Conservation (phyloP, 2,888 invertebrate genomes). For the Rotaria sp. region DNA sequence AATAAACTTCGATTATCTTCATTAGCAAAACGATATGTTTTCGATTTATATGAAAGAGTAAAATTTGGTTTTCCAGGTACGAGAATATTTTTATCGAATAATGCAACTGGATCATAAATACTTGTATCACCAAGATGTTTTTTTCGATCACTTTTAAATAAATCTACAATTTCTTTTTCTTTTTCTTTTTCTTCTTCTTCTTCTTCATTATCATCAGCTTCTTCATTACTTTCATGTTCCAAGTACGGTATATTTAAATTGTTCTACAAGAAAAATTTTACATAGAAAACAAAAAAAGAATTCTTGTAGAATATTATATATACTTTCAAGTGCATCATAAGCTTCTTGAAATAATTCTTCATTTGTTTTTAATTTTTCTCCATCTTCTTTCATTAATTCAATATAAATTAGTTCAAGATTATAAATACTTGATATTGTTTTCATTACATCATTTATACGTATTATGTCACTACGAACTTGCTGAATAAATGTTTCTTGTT, state of each 20-base stretch:
- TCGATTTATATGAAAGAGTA: conserved; percentile 51
- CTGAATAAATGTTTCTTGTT: neutral
- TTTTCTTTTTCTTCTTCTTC: conserved; percentile 43
- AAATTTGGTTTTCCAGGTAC: conserved; percentile 54
- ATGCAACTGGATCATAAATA: conserved; percentile 54
- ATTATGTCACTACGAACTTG: neutral
- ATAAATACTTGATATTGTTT: neutral
- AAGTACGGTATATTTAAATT: neutral
- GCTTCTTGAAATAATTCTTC: neutral
- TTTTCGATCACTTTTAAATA: conserved; percentile 46
- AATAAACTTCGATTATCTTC: conserved; percentile 51
- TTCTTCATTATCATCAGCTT: conserved; percentile 15
- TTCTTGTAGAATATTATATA: neutral
- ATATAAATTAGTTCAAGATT: neutral
- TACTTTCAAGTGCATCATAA: conserved; percentile 16
- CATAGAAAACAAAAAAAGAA: neutral
- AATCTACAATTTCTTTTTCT: conserved; percentile 49
- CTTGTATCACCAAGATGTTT: conserved; percentile 54
- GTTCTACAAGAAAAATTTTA: neutral
- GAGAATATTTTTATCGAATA: conserved; percentile 50
- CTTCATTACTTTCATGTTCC: neutral
- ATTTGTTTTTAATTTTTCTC: neutral
- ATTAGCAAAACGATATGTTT: conserved; percentile 52
- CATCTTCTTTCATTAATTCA: conserved; percentile 26
- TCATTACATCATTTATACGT: neutral